Evolutionary conservation across 2,797 vertebrate species (phyloP).

Genomic region (Podarcis lilfordi): DNA sequence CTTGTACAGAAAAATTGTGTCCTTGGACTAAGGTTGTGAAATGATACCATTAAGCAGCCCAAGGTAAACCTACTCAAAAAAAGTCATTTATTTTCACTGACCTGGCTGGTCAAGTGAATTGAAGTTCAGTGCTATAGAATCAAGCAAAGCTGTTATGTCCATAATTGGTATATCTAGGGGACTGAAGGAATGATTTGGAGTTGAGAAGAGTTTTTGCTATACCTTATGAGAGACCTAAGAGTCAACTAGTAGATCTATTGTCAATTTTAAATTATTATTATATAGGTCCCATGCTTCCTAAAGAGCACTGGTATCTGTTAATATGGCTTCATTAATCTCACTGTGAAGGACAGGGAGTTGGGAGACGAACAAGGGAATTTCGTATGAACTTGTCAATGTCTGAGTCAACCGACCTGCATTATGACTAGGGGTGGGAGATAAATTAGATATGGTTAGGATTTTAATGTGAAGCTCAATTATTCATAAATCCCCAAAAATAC

Average conservation of each 20-base stretch:
- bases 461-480: too few species aligned
- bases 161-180: slow-evolving; percentile 85
- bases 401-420: not conserved
- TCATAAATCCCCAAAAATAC: too few species aligned
- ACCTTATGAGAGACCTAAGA: slow-evolving; percentile 75
- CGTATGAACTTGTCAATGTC: not conserved
- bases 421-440: too few species aligned
- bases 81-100: slow-evolving; percentile 89
- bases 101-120: slow-evolving; percentile 85
- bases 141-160: slow-evolving; percentile 72
- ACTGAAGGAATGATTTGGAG: slow-evolving; percentile 80
- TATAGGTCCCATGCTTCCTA: not conserved
- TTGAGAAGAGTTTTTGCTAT: slow-evolving; percentile 79
- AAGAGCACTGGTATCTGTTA: not conserved
- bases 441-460: too few species aligned
- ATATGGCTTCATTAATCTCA: not conserved
- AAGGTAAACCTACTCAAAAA: slow-evolving; percentile 80
- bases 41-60: slow-evolving; percentile 78
- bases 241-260: not conserved
- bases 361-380: not conserved
- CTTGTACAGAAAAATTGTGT: slow-evolving; percentile 53
- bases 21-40: slow-evolving; percentile 75
- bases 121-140: slow-evolving; percentile 84
- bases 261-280: not conserved
- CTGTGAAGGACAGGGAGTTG: not conserved